Percentiles rank a stretch among this genome's conserved stretches.
phyloP scores from a whole-genome alignment of 2,888 invertebrate genomes.

The Trichogramma evanescens region DNA sequence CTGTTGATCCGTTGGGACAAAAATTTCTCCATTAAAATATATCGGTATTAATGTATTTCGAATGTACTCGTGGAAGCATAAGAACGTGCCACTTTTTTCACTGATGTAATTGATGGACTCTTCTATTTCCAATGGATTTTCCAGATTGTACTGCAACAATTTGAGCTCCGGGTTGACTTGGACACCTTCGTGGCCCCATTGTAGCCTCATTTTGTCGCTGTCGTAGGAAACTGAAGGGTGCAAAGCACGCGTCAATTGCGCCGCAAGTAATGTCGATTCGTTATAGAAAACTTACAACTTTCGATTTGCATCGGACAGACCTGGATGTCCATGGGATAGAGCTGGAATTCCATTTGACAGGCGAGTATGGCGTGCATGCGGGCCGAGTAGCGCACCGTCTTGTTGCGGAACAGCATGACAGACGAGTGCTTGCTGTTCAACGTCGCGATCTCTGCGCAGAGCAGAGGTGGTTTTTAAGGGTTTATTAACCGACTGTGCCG shows the following conservation, averaged over 20 bases:
- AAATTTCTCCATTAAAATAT: neutral
- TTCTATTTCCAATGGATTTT: slow-evolving; percentile 63
- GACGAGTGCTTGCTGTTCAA: slow-evolving; percentile 75
- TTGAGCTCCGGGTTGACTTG: slow-evolving; percentile 74
- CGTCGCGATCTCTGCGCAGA: slow-evolving; percentile 66
- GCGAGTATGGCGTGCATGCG: slow-evolving; percentile 80
- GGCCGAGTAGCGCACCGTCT: slow-evolving; percentile 72
- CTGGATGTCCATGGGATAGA: slow-evolving; percentile 82
- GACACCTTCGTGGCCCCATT: slow-evolving; percentile 70
- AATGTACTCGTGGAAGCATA: neutral
- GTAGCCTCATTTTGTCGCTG: slow-evolving; percentile 66
- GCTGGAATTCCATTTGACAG: slow-evolving; percentile 81
- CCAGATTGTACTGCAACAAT: slow-evolving; percentile 71
- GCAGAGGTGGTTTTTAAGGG: too few relatives aligned
- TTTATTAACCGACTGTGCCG: too few relatives aligned
- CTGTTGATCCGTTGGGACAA: slow-evolving; percentile 42
- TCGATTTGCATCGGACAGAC: slow-evolving; percentile 76
- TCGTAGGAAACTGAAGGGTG: slow-evolving; percentile 65
- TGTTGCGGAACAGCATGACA: slow-evolving; percentile 71
- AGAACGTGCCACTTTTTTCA: slow-evolving; percentile 63
- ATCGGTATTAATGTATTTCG: neutral
- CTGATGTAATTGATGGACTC: slow-evolving; percentile 68
- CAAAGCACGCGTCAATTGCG: neutral
- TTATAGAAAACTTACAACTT: slow-evolving; percentile 62
- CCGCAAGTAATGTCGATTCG: too few relatives aligned